Base-by-base conservation (phyloP, 2,888 invertebrate genomes). In the Rhagonycha fulva region DNA sequence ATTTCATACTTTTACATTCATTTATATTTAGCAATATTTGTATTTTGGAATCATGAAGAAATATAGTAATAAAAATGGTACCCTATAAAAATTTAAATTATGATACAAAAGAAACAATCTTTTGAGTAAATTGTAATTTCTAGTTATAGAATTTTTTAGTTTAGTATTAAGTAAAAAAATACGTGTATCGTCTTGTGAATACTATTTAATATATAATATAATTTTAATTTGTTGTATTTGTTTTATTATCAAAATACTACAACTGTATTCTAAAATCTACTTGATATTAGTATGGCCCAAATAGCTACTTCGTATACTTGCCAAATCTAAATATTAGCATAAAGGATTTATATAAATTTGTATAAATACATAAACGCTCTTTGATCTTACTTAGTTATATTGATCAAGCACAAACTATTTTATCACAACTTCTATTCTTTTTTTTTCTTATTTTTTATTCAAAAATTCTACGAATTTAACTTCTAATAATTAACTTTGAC, bases 111-210 rank as follows among this genome's bases (percentile, higher is more conserved):
- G 75, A 78, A 78, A 78, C 76, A 78, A 76, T 78, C 76, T 78
- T 78, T 74, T 71, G 68, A 74, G 75, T 76, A 74, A 78, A 67
- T 74, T 78, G 78, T 78, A 78, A 84, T 86, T 85, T 85, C 85
- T 85, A 87, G 86, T 84, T 84, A 83, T 86, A 86, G 85, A 63
- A 85, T 85, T 86, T 86, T 86, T 86, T 86, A 86, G 85, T 87
- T 87, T 86, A 86, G 86, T 78, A 78, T 84, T 87, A 85, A 87
- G 85, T 83, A 83, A 84, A 81, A 83, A 84, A 86, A 85, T 84
- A 87, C 85, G 86, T 87, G 87, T 87, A 87, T 84, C 84, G 87
- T 87, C 87, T 86, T 88, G 87, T 87, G 87, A 87, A 88, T 88
- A 87, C 87, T 82, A 82, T 82, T 82, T 82, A 82, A 82, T 82